These are phyloP conservation scores for Drosophila chauvacae DNA, from an alignment of 1,140 invertebrate species.

Conservation along the genomic window DNA sequence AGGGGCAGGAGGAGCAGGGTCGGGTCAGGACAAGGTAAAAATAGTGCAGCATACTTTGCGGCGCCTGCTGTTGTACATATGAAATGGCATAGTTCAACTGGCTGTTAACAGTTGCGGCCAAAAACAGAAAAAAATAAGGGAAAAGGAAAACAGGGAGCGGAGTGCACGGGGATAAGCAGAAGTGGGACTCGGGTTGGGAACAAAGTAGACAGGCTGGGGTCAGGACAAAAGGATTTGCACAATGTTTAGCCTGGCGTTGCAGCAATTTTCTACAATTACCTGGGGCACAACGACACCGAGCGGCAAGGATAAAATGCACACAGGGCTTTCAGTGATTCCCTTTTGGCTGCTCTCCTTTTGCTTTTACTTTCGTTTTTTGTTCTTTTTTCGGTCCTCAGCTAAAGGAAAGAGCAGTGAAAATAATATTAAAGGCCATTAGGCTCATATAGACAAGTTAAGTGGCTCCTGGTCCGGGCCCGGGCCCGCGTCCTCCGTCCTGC, in stretches of 20 bases:
- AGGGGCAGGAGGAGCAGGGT: slow-evolving; percentile 1
- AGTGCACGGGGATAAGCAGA: slow-evolving; percentile 19
- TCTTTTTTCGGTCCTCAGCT: slow-evolving; percentile 41
- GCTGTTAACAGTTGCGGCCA: slow-evolving; percentile 81
- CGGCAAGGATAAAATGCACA: slow-evolving; percentile 76
- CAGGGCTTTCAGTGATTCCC: slow-evolving; percentile 76
- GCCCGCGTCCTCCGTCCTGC: slow-evolving; percentile 3
- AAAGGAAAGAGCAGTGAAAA: slow-evolving; percentile 75
- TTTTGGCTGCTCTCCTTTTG: slow-evolving; percentile 39
- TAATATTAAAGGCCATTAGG: slow-evolving; percentile 84
- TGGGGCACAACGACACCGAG: slow-evolving; percentile 66
- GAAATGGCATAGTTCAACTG: slow-evolving; percentile 83
- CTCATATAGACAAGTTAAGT: slow-evolving; percentile 84
- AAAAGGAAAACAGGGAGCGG: not conserved
- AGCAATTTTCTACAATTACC: slow-evolving; percentile 84
- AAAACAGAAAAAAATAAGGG: slow-evolving; percentile 58
- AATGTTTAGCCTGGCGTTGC: slow-evolving; percentile 80
- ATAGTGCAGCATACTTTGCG: slow-evolving; percentile 76
- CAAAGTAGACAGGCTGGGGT: slow-evolving; percentile 31
- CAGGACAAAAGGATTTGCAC: slow-evolving; percentile 78
- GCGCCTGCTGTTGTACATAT: slow-evolving; percentile 69
- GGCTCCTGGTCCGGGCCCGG: slow-evolving; percentile 55
- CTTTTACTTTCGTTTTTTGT: slow-evolving; percentile 20
- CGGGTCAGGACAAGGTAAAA: slow-evolving; percentile 58
- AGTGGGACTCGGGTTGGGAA: slow-evolving; percentile 11